Conservation (phyloP, 2,113 vertebrate species). For the Crotalus horridus region DNA sequence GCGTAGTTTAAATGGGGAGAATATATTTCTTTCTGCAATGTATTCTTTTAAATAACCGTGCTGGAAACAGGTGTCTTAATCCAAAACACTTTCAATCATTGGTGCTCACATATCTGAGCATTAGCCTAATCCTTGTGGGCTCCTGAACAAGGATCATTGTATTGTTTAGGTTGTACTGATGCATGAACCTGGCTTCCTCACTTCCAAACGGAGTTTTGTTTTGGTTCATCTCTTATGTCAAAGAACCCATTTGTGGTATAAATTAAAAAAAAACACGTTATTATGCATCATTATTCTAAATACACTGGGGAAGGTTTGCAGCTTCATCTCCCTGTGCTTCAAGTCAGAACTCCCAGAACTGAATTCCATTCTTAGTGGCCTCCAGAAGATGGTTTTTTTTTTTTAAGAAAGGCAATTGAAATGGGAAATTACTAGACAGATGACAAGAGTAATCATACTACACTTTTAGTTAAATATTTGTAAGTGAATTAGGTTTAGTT, state of each 20-base stretch:
- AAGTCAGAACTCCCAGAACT: not conserved
- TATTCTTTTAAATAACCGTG: not conserved
- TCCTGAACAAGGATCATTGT: not conserved
- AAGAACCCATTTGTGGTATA: not conserved
- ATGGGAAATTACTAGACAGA: not conserved
- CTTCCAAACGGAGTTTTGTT: not conserved
- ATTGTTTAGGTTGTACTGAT: not conserved
- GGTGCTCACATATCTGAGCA: not conserved
- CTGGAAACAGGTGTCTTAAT: not conserved
- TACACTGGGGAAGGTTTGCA: not conserved
- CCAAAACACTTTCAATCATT: not conserved
- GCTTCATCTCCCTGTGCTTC: not conserved
- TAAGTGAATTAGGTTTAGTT: not conserved
- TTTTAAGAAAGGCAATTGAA: not conserved
- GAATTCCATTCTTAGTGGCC: not conserved
- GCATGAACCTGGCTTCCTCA: not conserved
- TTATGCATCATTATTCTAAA: not conserved
- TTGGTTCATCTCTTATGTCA: not conserved
- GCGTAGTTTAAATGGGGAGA: not conserved
- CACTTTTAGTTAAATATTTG: not conserved
- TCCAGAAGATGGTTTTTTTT: not conserved
- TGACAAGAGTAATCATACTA: not conserved
- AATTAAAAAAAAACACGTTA: not conserved
- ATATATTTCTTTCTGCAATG: not conserved
- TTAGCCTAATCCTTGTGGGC: not conserved